Percentiles rank a stretch among this genome's conserved stretches.
phyloP scores from a whole-genome alignment of 2,888 invertebrate species.

The Xanthostigma xanthostigma region DNA sequence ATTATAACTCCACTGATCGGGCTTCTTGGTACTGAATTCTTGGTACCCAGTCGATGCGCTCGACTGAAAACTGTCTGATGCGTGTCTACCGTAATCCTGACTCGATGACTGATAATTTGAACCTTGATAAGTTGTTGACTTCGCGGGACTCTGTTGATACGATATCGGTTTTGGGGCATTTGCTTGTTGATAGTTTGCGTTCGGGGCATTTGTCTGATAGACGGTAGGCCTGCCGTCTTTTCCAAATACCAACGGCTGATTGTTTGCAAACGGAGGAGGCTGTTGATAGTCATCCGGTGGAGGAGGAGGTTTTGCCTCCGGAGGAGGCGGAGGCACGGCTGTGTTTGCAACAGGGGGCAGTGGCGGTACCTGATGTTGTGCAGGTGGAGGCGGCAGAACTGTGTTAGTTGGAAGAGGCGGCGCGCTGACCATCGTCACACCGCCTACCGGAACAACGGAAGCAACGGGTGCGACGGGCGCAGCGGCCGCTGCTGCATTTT shows the following conservation, averaged over 20 bases:
- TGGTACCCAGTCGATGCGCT: background rate
- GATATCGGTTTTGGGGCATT: background rate
- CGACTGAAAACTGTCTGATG: background rate
- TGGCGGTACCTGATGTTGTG: slow-evolving; percentile 17
- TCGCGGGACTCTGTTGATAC: background rate
- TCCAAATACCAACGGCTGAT: slow-evolving; percentile 22
- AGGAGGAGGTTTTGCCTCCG: slow-evolving; percentile 27
- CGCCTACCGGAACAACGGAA: background rate
- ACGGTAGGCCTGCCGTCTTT: slow-evolving; percentile 30
- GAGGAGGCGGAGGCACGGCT: slow-evolving; percentile 30
- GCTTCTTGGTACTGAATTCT: no score
- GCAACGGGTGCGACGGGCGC: slow-evolving; percentile 10
- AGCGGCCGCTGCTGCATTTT: slow-evolving; percentile 9
- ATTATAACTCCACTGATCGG: no score
- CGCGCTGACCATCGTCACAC: slow-evolving; percentile 18
- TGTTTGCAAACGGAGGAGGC: slow-evolving; percentile 22
- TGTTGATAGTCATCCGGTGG: slow-evolving; percentile 24
- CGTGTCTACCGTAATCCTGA: background rate
- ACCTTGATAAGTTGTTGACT: background rate
- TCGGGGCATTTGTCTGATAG: background rate
- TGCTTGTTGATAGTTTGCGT: background rate
- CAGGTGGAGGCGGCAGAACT: slow-evolving; percentile 20
- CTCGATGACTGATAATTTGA: background rate
- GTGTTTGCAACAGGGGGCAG: slow-evolving; percentile 27
- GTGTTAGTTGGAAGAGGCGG: slow-evolving; percentile 18